Evolutionary conservation across 2,113 vertebrate species (phyloP), one percentile per base, ranked within the genome.

Genomic region (Pithys albifrons): DNA sequence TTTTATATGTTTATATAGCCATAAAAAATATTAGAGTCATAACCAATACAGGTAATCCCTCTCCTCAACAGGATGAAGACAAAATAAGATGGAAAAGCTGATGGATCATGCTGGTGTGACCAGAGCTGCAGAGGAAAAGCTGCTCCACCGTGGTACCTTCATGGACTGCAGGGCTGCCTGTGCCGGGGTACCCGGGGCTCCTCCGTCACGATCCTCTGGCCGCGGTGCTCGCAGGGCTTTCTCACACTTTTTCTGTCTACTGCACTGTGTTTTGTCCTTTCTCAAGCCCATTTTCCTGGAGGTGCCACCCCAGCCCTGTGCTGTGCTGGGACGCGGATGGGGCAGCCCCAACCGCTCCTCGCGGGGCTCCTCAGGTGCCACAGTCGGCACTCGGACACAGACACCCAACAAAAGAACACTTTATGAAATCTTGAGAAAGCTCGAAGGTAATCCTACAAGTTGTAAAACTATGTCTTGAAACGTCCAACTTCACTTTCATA

Each of bases 321-420:
- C 70, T 31, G 31, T 1, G 2, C 14, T 12, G 7, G 43, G 35
- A 28, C 16, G 29, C 5, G 39, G 46, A 8, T 0, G 1, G 10
- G 39, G 45, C 65, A 33, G 48, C 16, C 25, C 43, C 5, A 0
- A 4, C 16, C 31, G 29, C 57, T 29, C 43, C 59, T 39, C 37
- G 1, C 9, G 2, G 41, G 4, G 1, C 33, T 29, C 14, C 35
- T 0, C 15, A 41, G 19, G 54, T 7, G 1, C 1, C 2, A 1
- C 43, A 12, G 23, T 3, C 1, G 1, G 3, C n/a, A 8, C n/a
- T 43, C 22, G 29, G 24, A 10, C 35, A 14, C 39, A 17, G 28
- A 7, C n/a, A 19, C 12, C 20, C 0, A 0, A 4, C 22, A 39
- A 11, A 66, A 46, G 51, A n/a, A 6, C 22, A 6, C 15, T 27